Evolutionary conservation across 2,888 invertebrate species (phyloP), one percentile per base, ranked within the genome.

Genomic region (Heliconius charithonia): DNA sequence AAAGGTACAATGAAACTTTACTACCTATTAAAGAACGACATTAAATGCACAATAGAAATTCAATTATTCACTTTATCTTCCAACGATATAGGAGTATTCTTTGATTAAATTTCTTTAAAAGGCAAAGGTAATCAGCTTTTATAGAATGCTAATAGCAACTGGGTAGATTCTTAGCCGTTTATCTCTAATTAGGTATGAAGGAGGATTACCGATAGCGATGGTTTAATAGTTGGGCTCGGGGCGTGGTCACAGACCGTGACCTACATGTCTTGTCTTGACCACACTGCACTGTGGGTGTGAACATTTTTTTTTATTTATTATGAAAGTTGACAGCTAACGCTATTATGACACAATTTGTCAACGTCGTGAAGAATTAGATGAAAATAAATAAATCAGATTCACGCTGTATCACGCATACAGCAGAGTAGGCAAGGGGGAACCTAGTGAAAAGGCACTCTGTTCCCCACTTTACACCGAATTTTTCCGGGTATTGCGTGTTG

Each of bases 61-160:
- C 66, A 77, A 66, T 77, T 71, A 59, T 67, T 29, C 65, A 65
- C 74, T 67, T 81, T 77, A 72, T 75, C 77, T 71, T 16, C 4
- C 77, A 66, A 51, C 29, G 71, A 70, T 41, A 81, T 75, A 79
- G 25, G 25, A 69, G 41, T 75, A 79, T 75, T 81, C 79, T 76
- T 79, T 63, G 79, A 74, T 76, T 66, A 59, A 59, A 75, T 78
- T 65, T 79, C 81, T 80, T 70, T 78, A 80, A 77, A 81, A 77
- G 80, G 79, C 76, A 75, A 83, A 81, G 81, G 81, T 75, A 82
- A 79, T 78, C 81, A 74, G 80, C 81, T 66, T 77, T 56, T 74
- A 79, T 71, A 77, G 80, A 82, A 83, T 82, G 78, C 80, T 83
- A 83, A 83, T 83, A 80, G 79, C 72, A 67, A 80, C 70, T 77